phyloP scores from a whole-genome alignment of 2,797 vertebrate species.

The Pitangus sulphuratus region DNA sequence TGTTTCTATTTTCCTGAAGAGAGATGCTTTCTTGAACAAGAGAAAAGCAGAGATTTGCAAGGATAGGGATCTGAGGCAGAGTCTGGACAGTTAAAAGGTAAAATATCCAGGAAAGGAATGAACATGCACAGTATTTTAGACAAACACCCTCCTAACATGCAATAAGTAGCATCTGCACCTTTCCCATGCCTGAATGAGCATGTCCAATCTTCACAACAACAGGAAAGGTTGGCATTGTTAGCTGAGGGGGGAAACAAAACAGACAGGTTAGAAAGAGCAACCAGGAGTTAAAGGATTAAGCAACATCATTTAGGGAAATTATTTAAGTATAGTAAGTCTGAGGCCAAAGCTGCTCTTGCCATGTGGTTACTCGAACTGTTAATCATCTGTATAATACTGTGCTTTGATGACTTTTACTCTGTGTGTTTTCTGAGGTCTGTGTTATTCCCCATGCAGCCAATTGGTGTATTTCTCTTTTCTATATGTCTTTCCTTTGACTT shows the following conservation, averaged over 20 bases:
- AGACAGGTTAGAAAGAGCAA: neutral
- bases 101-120: neutral
- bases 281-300: neutral
- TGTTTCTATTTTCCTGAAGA: neutral
- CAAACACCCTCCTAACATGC: constrained; percentile 17
- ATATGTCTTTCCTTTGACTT: neutral
- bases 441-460: neutral
- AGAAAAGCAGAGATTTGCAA: neutral
- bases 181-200: constrained; percentile 98
- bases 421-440: accelerated
- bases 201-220: constrained; percentile 99
- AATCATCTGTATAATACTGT: neutral
- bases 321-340: accelerated
- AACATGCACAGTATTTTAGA: neutral
- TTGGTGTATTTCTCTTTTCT: neutral
- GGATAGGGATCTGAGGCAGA: neutral
- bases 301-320: accelerated
- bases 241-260: constrained; percentile 77
- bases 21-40: neutral
- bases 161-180: constrained; percentile 81
- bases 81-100: neutral
- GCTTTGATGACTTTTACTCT: neutral
- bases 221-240: constrained; percentile 93
- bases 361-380: accelerated
- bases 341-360: neutral